Evolutionary conservation across 1,140 invertebrate species (phyloP).

Genomic region (Cherax quadricarinatus): DNA sequence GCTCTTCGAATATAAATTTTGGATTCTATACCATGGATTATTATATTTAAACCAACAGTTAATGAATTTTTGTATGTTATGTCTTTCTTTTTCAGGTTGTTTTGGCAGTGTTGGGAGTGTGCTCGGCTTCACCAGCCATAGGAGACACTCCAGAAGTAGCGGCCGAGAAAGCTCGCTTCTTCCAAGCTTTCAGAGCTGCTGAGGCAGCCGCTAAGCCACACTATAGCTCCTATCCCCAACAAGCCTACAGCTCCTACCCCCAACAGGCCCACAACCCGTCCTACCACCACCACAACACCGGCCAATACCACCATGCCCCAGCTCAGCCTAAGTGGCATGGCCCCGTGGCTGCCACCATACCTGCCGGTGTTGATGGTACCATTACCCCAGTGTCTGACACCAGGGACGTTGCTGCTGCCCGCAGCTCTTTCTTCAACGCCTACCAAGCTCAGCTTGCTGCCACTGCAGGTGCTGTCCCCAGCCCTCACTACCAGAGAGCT

Average conservation of each 20-base stretch:
- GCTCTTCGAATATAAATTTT: no score
- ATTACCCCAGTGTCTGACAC: slow-evolving; percentile 60
- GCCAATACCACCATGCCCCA: not conserved
- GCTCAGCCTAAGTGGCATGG: slow-evolving; percentile 60
- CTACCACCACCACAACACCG: not conserved
- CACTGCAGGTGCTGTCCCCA: not conserved
- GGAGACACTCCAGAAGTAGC: slow-evolving; percentile 34
- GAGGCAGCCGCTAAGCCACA: slow-evolving; percentile 1
- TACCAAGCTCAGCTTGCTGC: slow-evolving; percentile 46
- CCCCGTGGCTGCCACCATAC: slow-evolving; percentile 69
- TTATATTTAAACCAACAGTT: no score
- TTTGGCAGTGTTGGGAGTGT: slow-evolving; percentile 55
- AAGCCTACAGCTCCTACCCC: not conserved
- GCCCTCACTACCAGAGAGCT: not conserved
- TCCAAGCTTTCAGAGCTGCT: slow-evolving; percentile 14
- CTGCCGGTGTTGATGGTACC: slow-evolving; percentile 67
- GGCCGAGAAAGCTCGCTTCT: slow-evolving; percentile 52
- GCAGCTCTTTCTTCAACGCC: slow-evolving; percentile 52
- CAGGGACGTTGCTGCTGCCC: slow-evolving; percentile 63
- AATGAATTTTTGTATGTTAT: no score
- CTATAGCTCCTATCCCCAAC: not conserved
- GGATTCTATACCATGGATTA: no score
- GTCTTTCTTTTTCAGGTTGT: slow-evolving; percentile 13
- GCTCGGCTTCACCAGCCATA: slow-evolving; percentile 24
- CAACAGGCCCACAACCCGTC: not conserved